These are phyloP conservation scores for Etheostoma spectabile DNA, from an alignment of 2,113 vertebrate species.

Conservation along the genomic window DNA sequence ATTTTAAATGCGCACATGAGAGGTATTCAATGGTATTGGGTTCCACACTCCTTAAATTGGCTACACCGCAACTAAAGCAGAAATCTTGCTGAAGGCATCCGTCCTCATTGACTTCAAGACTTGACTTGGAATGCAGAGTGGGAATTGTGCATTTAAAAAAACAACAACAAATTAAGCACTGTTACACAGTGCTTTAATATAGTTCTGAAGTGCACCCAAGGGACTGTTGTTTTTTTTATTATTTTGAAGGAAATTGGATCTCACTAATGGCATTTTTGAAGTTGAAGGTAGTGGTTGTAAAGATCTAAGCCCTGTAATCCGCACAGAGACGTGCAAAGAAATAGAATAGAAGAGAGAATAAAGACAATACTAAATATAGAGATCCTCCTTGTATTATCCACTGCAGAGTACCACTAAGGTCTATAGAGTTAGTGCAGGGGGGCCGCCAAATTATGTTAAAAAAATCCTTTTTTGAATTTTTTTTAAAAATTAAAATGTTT, in stretches of 20 bases:
- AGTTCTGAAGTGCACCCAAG: conserved; percentile 50
- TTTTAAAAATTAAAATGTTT: no score
- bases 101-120: conserved; percentile 35
- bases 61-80: conserved; percentile 22
- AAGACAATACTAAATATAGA: conserved; percentile 25
- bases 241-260: conserved; percentile 58
- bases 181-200: conserved; percentile 53
- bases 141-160: conserved; percentile 40
- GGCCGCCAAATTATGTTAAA: no score
- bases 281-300: conserved; percentile 43
- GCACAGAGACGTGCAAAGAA: conserved; percentile 1
- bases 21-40: conserved; percentile 37
- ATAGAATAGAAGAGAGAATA: no score
- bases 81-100: conserved; percentile 10
- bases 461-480: no score
- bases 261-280: conserved; percentile 56
- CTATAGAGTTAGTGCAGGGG: no score
- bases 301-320: conserved; percentile 22
- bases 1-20: not conserved
- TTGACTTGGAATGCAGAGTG: conserved; percentile 3
- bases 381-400: conserved; percentile 4
- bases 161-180: conserved; percentile 52
- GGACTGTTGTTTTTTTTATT: conserved; percentile 37
- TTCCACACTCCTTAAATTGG: conserved; percentile 11
- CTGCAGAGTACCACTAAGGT: no score